These are phyloP conservation scores for Cisticola juncidis DNA, from an alignment of 2,113 vertebrate species.

Conservation along the genomic window DNA sequence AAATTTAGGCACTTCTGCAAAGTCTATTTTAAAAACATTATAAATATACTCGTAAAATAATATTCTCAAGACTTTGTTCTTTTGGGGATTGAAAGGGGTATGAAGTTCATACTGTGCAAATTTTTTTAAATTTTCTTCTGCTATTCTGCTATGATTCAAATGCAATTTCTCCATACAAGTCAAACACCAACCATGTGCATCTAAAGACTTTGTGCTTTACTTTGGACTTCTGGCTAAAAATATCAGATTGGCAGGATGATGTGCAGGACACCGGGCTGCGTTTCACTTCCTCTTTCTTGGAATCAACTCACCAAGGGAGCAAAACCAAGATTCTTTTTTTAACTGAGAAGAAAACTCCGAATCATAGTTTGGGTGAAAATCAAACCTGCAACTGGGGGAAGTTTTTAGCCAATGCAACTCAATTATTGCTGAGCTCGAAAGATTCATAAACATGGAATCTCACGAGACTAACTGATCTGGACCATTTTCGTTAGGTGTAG, in stretches of 20 bases:
- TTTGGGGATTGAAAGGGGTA: constrained; percentile 71
- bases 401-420: constrained; percentile 71
- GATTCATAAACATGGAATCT: constrained; percentile 59
- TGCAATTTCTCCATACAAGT: constrained; percentile 74
- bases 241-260: constrained; percentile 60
- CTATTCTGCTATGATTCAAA: constrained; percentile 75
- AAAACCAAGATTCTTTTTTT: constrained; percentile 10
- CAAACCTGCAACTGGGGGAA: constrained; percentile 69
- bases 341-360: constrained; percentile 51
- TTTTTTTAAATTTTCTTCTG: constrained; percentile 68
- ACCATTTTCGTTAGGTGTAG: constrained; percentile 72
- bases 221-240: constrained; percentile 65
- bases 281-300: constrained; percentile 66
- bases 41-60: constrained; percentile 84
- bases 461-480: constrained; percentile 57
- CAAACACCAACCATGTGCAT: constrained; percentile 72
- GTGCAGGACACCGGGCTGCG: constrained; percentile 51
- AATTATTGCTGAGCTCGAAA: constrained; percentile 79
- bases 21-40: constrained; percentile 85
- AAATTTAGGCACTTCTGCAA: constrained; percentile 89
- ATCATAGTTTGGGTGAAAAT: constrained; percentile 46
- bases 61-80: constrained; percentile 84
- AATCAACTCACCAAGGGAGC: constrained; percentile 41
- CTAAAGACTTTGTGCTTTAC: constrained; percentile 79
- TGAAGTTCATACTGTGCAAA: constrained; percentile 84